Conservation (phyloP, 1,140 invertebrate genomes). For the Vanessa atalanta region DNA sequence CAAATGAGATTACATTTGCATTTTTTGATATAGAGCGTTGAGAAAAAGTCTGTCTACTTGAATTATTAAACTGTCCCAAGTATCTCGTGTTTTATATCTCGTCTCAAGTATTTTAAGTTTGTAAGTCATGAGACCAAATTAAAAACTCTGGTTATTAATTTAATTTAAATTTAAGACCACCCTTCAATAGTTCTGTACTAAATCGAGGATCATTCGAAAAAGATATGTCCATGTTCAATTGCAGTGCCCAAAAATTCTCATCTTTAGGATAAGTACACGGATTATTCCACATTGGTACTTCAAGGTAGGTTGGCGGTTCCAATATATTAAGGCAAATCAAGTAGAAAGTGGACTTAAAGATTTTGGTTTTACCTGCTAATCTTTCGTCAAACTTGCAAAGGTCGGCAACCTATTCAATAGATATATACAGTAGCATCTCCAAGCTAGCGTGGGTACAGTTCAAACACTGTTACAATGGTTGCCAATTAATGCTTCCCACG, state of each 20-base stretch:
- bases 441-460: background rate
- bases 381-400: background rate
- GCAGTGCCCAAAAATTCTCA: too few relatives aligned
- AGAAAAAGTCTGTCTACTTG: constrained; percentile 25
- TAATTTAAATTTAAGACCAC: too few relatives aligned
- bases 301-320: too few relatives aligned
- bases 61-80: constrained; percentile 16
- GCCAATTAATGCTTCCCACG: constrained; percentile 8
- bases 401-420: constrained; percentile 3
- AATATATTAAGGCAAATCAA: too few relatives aligned
- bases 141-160: too few relatives aligned
- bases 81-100: background rate
- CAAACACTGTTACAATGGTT: background rate
- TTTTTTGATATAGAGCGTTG: constrained; percentile 15
- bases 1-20: constrained; percentile 25
- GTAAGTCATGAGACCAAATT: background rate
- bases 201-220: too few relatives aligned
- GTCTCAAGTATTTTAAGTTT: constrained; percentile 15
- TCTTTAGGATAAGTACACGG: too few relatives aligned
- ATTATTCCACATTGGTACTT: too few relatives aligned
- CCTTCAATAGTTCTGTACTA: too few relatives aligned
- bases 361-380: background rate
- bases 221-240: too few relatives aligned
- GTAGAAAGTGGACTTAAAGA: background rate
- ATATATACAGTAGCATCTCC: background rate